Evolutionary conservation across 2,888 invertebrate species (phyloP), one percentile per base, ranked within the genome.

Genomic region (Drosophila emarginata): DNA sequence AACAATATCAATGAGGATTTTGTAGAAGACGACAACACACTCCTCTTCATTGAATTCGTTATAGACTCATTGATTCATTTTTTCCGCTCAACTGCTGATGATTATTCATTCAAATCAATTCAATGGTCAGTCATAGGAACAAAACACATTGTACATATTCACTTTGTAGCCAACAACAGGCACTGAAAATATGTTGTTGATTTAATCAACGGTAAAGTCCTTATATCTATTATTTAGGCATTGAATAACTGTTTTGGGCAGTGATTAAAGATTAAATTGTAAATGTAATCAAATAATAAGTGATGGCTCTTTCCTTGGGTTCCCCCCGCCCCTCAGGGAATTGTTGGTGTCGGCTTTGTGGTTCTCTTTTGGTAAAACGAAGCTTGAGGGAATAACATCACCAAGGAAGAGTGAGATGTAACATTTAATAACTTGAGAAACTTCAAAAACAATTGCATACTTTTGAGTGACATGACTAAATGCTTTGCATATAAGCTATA

Each of bases 41-140:
- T 45, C 14, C 12, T n/a, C 18, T 54, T 54, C 28, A 36, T 54
- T 36, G 4, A 54, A 54, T 45, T 18, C 18, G 18, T 36, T 45
- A 45, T 18, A 45, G 7, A 45, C 45, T 45, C 45, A 45, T 54
- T 54, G 36, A 72, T 66, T 66, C 70, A 71, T 73, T 71, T 73
- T 71, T 71, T 71, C 70, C 56, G 73, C 67, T 56, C 70, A 67
- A 71, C 36, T 72, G 45, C 45, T 71, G 67, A 73, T 71, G 70
- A 71, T 71, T 66, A 59, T 59, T 73, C 60, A 71, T 71, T 73
- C 73, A 73, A 53, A 67, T 54, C 36, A 36, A 28, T 36, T 54
- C 32, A 54, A 36, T 18, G 45, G 45, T 36, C 32, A 36, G 14
- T 54, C 36, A 32, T 36, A 21, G 32, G 36, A 54, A 36, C 18